Percentiles rank a stretch among this genome's conserved stretches.
Conservation (phyloP, 2,113 vertebrate species). For the Tetrao urogallus region DNA sequence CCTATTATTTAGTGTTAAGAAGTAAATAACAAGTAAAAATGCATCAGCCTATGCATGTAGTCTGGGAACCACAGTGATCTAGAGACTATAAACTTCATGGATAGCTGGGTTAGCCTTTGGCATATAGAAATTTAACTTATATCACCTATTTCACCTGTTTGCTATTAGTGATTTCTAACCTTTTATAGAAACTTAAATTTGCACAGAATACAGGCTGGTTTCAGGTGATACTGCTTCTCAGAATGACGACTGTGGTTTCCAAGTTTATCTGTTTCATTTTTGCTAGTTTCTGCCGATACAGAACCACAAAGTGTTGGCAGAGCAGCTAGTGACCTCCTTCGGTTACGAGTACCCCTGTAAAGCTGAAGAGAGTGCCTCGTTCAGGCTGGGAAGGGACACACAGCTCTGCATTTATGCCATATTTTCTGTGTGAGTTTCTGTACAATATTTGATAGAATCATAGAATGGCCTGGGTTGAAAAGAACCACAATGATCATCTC, state of each 20-base stretch:
- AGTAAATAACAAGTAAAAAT: neutral
- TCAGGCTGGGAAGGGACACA: rapidly evolving
- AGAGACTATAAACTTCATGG: neutral
- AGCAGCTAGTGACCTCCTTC: neutral
- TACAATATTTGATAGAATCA: neutral
- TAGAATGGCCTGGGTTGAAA: no score
- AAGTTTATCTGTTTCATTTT: conserved; percentile 50
- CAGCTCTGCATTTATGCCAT: neutral
- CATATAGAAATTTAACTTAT: neutral
- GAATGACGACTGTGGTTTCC: neutral
- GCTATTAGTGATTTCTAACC: neutral
- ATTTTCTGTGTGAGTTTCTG: neutral
- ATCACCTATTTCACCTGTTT: neutral
- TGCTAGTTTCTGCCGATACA: neutral
- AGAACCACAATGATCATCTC: no score
- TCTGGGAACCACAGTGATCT: neutral
- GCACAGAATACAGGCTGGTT: neutral
- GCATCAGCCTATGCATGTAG: neutral
- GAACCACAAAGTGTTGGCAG: neutral
- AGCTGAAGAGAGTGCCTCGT: neutral
- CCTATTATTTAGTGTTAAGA: neutral
- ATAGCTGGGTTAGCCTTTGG: neutral
- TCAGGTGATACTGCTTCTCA: neutral
- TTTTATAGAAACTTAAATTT: neutral
- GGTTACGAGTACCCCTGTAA: neutral